A percentile compares a stretch with the other conserved stretches of the same genome.
phyloP scores from a whole-genome alignment of 1,140 invertebrate species.

The Whitmania pigra region DNA sequence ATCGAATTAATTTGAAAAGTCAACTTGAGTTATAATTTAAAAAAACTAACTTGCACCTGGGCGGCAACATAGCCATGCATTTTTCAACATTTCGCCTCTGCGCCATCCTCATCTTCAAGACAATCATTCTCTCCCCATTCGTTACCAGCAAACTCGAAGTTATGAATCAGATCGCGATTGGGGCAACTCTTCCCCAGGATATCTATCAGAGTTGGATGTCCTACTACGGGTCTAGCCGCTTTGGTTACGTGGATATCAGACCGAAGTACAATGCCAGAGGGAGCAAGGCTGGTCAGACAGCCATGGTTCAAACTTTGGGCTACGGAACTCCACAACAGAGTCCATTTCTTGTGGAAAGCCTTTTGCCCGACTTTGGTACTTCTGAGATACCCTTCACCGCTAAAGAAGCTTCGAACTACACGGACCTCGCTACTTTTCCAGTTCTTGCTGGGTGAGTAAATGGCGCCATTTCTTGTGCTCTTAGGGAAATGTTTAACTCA shows the following conservation, averaged over 20 bases:
- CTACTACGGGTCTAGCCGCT: conserved; percentile 12
- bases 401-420: conserved; percentile 12
- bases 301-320: background rate
- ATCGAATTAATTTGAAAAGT: too few relatives aligned
- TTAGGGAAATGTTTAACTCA: background rate
- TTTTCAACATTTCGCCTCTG: too few relatives aligned
- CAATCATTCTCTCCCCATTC: too few relatives aligned
- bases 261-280: conserved; percentile 18
- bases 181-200: conserved; percentile 7
- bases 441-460: background rate
- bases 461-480: background rate
- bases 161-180: background rate
- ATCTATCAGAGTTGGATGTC: conserved; percentile 16
- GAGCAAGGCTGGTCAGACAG: conserved; percentile 18
- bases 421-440: conserved; percentile 21
- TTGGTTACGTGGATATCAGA: conserved; percentile 10
- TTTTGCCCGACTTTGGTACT: conserved; percentile 15
- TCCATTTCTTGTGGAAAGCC: too few relatives aligned
- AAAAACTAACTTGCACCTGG: too few relatives aligned
- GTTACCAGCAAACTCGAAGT: too few relatives aligned
- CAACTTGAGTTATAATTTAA: too few relatives aligned
- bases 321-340: background rate
- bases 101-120: too few relatives aligned
- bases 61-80: too few relatives aligned
- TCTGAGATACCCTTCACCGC: conserved; percentile 17